A percentile compares a stretch with the other conserved stretches of the same genome.
Conservation (phyloP, 2,797 vertebrate genomes). For the Cheracebus regulus region DNA sequence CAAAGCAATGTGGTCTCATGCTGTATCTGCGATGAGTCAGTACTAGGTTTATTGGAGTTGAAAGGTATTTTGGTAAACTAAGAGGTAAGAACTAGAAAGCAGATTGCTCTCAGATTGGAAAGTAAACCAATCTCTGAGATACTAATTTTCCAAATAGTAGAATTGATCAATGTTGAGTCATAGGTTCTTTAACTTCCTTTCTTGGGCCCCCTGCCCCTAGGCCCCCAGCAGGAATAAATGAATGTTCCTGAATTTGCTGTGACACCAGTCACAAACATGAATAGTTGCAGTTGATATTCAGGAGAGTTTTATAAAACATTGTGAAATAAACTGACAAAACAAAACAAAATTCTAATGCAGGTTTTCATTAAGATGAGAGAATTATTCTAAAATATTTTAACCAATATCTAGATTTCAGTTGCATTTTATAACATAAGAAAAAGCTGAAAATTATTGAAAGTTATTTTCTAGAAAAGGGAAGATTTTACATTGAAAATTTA, state of each 20-base stretch:
- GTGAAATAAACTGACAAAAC: not conserved
- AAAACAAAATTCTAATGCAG: not conserved
- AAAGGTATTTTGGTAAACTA: not conserved
- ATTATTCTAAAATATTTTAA: not conserved
- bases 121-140: not conserved
- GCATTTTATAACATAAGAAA: not conserved
- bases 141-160: not conserved
- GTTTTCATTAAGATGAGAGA: not conserved
- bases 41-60: not conserved
- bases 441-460: not conserved
- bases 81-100: not conserved
- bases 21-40: slow-evolving; percentile 50
- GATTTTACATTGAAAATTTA: not conserved
- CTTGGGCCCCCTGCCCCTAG: not conserved
- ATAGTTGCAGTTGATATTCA: not conserved
- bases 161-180: not conserved
- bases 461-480: not conserved
- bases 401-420: not conserved
- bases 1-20: slow-evolving; percentile 55
- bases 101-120: not conserved
- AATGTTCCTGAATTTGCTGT: not conserved
- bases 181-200: not conserved
- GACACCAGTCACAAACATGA: not conserved
- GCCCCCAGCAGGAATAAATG: not conserved
- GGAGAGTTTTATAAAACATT: not conserved